These are phyloP conservation scores for Nezara viridula DNA, from an alignment of 2,888 invertebrate genomes.

Conservation along the genomic window DNA sequence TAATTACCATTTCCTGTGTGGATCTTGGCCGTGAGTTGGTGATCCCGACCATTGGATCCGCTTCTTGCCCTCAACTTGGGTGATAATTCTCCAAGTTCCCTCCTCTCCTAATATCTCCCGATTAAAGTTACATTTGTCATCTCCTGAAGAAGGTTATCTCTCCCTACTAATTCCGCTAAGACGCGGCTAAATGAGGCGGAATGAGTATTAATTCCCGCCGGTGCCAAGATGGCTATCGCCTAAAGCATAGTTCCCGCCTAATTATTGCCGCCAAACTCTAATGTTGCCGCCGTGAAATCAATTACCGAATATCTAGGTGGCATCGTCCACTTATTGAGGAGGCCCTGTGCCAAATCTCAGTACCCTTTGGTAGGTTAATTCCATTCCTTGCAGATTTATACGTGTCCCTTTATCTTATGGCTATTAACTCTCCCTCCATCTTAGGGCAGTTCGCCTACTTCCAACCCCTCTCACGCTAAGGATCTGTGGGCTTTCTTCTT, in stretches of 20 bases:
- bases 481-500: slow-evolving; percentile 7
- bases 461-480: neutral
- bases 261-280: slow-evolving; percentile 60
- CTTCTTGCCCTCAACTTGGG: slow-evolving; percentile 59
- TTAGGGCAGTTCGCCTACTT: neutral
- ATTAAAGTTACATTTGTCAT: slow-evolving; percentile 66
- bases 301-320: slow-evolving; percentile 51
- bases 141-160: slow-evolving; percentile 62
- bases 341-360: slow-evolving; percentile 36
- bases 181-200: slow-evolving; percentile 65
- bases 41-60: slow-evolving; percentile 31
- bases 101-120: slow-evolving; percentile 64
- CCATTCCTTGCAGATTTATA: slow-evolving; percentile 39
- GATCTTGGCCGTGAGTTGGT: slow-evolving; percentile 45
- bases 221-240: slow-evolving; percentile 61
- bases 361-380: slow-evolving; percentile 17
- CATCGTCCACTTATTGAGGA: slow-evolving; percentile 38
- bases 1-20: slow-evolving; percentile 61
- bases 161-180: slow-evolving; percentile 64
- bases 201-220: slow-evolving; percentile 65
- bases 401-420: slow-evolving; percentile 35
- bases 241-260: slow-evolving; percentile 64
- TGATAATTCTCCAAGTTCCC: slow-evolving; percentile 60
- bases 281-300: slow-evolving; percentile 55
- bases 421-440: slow-evolving; percentile 45